A percentile compares a stretch with the other conserved stretches of the same genome.
phyloP scores from a whole-genome alignment of 2,113 vertebrate genomes.

The Jacana jacana region DNA sequence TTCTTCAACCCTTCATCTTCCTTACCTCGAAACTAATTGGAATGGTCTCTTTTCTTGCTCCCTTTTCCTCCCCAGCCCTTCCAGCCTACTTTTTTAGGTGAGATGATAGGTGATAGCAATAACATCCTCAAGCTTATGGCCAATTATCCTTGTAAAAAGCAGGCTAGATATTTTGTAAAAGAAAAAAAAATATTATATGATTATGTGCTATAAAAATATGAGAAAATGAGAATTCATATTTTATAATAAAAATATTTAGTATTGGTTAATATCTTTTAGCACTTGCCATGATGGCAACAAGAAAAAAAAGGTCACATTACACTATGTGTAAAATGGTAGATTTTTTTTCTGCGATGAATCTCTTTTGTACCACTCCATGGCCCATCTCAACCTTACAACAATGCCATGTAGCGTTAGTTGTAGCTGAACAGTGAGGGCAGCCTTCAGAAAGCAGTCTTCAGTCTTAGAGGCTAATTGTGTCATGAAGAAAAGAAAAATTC shows the following conservation, averaged over 20 bases:
- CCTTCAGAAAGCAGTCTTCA: not conserved
- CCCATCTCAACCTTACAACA: not conserved
- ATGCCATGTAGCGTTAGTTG: not conserved
- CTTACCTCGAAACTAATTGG: not conserved
- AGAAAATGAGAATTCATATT: not conserved
- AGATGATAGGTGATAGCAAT: not conserved
- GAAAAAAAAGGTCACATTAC: not conserved
- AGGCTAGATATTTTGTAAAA: not conserved
- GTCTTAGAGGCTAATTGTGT: not conserved
- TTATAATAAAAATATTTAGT: not conserved
- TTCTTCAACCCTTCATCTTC: not conserved
- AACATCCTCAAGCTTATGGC: not conserved
- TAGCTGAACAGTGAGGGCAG: not conserved
- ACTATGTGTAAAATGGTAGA: not conserved
- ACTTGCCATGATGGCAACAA: not conserved
- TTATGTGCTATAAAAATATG: not conserved
- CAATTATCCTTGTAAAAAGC: not conserved
- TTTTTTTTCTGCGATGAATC: not conserved
- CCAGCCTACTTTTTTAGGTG: not conserved
- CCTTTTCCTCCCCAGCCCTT: not conserved
- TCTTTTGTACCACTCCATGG: not conserved
- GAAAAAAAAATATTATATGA: not conserved
- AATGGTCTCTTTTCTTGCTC: not conserved
- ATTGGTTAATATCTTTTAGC: not conserved
- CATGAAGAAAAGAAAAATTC: not conserved